Conservation (phyloP, 1,140 invertebrate genomes). For the Aethina tumida region DNA sequence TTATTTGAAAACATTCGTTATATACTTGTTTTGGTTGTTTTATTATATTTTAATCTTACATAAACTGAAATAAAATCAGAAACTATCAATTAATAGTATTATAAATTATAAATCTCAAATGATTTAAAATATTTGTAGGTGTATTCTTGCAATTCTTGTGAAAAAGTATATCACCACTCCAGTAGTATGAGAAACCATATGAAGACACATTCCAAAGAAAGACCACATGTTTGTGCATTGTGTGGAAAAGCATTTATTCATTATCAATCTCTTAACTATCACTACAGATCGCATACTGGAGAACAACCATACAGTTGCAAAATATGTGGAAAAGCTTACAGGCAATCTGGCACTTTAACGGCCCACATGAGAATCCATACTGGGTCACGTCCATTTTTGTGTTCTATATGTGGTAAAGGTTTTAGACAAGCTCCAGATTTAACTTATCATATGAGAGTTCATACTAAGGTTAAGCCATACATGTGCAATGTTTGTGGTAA, state of each 20-base stretch:
- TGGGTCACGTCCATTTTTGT: constrained; percentile 22
- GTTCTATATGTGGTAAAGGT: constrained; percentile 25
- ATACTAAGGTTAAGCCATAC: constrained; percentile 30
- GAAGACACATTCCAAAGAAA: constrained; percentile 21
- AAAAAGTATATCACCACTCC: constrained; percentile 17
- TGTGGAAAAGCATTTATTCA: constrained; percentile 36
- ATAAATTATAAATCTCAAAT: neutral
- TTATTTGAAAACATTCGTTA: constrained; percentile 1
- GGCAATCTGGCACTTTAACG: constrained; percentile 20
- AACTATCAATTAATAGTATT: constrained; percentile 1
- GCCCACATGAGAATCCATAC: constrained; percentile 32
- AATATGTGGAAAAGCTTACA: constrained; percentile 52
- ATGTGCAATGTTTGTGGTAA: constrained; percentile 27
- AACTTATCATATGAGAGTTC: constrained; percentile 27
- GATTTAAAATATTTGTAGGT: constrained; percentile 16
- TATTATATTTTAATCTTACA: neutral
- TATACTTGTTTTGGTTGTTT: constrained; percentile 2
- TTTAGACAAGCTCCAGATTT: constrained; percentile 29
- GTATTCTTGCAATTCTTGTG: constrained; percentile 19
- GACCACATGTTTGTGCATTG: constrained; percentile 38
- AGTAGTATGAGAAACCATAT: constrained; percentile 22
- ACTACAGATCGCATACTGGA: constrained; percentile 57
- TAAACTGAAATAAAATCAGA: constrained; percentile 7
- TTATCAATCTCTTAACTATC: constrained; percentile 52
- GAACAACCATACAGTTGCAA: constrained; percentile 49